A percentile compares a stretch with the other conserved stretches of the same genome.
Evolutionary conservation across 2,113 vertebrate genomes (phyloP).

Genomic region (Limanda limanda): DNA sequence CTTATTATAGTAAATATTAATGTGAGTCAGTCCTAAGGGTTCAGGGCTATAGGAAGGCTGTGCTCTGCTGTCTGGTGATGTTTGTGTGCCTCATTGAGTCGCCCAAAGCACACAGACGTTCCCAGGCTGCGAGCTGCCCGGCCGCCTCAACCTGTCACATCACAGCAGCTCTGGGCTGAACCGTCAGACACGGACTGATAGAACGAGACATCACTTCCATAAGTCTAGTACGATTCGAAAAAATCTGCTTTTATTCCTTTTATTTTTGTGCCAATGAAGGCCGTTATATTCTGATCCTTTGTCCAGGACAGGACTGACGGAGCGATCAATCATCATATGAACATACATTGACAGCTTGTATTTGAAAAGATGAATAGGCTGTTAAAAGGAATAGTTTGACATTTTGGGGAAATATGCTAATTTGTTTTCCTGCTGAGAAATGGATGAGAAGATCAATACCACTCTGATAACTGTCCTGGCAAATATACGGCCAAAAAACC

Average conservation of each 20-base stretch:
- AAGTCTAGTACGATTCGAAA: slow-evolving; percentile 17
- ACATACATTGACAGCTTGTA: slow-evolving; percentile 5
- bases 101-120: slow-evolving; percentile 38
- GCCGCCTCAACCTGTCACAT: slow-evolving; percentile 30
- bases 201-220: slow-evolving; percentile 23
- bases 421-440: neutral
- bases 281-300: slow-evolving; percentile 1
- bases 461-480: neutral
- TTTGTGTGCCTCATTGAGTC: slow-evolving; percentile 47
- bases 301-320: neutral
- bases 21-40: slow-evolving; percentile 42
- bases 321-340: neutral
- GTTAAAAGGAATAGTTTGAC: neutral
- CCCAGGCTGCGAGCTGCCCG: slow-evolving; percentile 22
- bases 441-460: neutral
- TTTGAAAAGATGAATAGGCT: slow-evolving; percentile 8
- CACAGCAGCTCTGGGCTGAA: slow-evolving; percentile 27
- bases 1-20: slow-evolving; percentile 56
- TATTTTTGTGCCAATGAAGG: slow-evolving; percentile 12
- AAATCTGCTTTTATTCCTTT: slow-evolving; percentile 21
- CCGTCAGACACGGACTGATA: slow-evolving; percentile 27
- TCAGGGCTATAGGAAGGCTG: slow-evolving; percentile 22
- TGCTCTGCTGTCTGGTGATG: slow-evolving; percentile 38
- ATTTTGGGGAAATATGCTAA: slow-evolving; percentile 2
- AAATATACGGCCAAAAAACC: neutral